phyloP scores from a whole-genome alignment of 2,888 invertebrate genomes.

The Tetranychus truncatus region DNA sequence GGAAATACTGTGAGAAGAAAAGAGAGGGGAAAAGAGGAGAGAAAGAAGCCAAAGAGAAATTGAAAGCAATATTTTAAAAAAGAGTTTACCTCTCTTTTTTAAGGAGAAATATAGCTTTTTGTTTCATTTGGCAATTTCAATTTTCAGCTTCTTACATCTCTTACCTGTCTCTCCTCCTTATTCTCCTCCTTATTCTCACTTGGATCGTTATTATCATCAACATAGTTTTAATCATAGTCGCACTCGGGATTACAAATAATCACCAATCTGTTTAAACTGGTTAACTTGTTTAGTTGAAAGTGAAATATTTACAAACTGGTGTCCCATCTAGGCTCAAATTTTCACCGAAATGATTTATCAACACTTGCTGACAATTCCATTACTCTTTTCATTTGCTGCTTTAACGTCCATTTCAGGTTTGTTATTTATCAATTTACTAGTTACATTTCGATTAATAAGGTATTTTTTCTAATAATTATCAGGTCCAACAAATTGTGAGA shows the following conservation, averaged over 20 bases:
- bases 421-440: neutral
- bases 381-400: neutral
- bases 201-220: too few relatives aligned
- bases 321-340: too few relatives aligned
- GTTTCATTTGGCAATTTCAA: neutral
- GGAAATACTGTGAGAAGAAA: slow-evolving; percentile 17
- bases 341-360: neutral
- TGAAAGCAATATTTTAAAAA: neutral
- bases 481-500: neutral
- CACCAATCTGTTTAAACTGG: neutral
- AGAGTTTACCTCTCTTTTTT: neutral
- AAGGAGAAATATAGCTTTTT: neutral
- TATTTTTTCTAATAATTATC: neutral
- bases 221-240: too few relatives aligned
- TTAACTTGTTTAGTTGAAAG: too few relatives aligned
- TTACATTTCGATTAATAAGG: neutral
- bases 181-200: neutral
- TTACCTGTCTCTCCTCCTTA: neutral
- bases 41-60: neutral
- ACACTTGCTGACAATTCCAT: neutral
- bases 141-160: neutral
- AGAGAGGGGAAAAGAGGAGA: slow-evolving; percentile 14
- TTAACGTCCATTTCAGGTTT: neutral
- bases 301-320: too few relatives aligned
- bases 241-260: neutral